phyloP scores from a whole-genome alignment of 2,797 vertebrate species.

The Lagocephalus sceleratus region DNA sequence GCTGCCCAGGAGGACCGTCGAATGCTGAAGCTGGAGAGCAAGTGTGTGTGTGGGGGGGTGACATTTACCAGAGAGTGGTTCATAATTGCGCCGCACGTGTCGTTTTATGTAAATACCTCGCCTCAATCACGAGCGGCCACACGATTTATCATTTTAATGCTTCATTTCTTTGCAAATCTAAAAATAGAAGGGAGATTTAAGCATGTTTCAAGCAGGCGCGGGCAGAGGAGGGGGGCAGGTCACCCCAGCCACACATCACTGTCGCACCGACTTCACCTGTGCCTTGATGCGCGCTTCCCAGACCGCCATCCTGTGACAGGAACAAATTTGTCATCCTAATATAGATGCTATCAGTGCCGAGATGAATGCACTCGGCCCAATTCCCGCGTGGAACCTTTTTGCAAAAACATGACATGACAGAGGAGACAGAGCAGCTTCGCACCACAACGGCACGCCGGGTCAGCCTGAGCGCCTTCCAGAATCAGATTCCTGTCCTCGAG shows the following conservation, averaged over 20 bases:
- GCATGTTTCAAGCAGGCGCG: slow-evolving; percentile 30
- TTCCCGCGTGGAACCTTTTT: slow-evolving; percentile 69
- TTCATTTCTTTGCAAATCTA: slow-evolving; percentile 36
- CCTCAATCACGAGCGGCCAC: slow-evolving; percentile 18
- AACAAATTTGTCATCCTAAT: slow-evolving; percentile 76
- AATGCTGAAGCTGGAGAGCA: slow-evolving; percentile 46
- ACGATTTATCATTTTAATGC: slow-evolving; percentile 27
- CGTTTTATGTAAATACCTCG: slow-evolving; percentile 20
- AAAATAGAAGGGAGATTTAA: slow-evolving; percentile 56
- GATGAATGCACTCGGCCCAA: slow-evolving; percentile 65
- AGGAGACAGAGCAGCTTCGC: slow-evolving; percentile 56
- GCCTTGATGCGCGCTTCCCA: slow-evolving; percentile 70
- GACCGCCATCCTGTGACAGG: slow-evolving; percentile 71
- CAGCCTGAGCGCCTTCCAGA: slow-evolving; percentile 46
- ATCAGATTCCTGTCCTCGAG: slow-evolving; percentile 63
- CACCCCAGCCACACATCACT: slow-evolving; percentile 67
- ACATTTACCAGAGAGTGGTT: slow-evolving; percentile 51
- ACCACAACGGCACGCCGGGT: slow-evolving; percentile 63
- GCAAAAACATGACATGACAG: slow-evolving; percentile 64
- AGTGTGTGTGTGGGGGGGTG: slow-evolving; percentile 45
- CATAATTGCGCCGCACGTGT: slow-evolving; percentile 35
- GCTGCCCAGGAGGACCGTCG: slow-evolving; percentile 64
- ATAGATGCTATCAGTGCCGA: slow-evolving; percentile 69
- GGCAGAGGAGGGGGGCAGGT: slow-evolving; percentile 32
- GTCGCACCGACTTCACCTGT: slow-evolving; percentile 67